A percentile compares a stretch with the other conserved stretches of the same genome.
Evolutionary conservation across 2,113 vertebrate species (phyloP).

Genomic region (zebrafish (Danio rerio)): DNA sequence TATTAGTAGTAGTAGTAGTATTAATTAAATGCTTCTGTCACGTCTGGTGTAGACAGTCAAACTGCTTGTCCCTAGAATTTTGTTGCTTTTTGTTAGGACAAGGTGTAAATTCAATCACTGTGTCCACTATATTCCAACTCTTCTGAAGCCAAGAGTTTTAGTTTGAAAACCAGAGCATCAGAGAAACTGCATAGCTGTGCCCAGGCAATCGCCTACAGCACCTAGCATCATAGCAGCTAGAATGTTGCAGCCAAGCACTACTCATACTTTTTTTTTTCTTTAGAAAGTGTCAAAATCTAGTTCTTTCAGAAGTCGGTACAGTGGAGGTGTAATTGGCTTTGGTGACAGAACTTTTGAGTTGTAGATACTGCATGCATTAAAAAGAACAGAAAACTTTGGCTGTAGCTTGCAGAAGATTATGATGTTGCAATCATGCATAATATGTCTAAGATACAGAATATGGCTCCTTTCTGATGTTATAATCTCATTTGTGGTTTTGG

Average conservation of each 20-base stretch:
- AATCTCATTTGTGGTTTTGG: not conserved
- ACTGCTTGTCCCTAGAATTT: too few relatives aligned
- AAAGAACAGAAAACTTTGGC: not conserved
- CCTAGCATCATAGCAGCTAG: not conserved
- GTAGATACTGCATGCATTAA: not conserved
- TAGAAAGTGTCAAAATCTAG: conserved; percentile 3
- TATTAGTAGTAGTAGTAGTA: too few relatives aligned
- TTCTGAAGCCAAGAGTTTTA: not conserved
- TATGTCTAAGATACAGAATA: not conserved
- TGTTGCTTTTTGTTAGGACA: not conserved
- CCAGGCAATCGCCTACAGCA: not conserved
- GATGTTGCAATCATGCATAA: too few relatives aligned
- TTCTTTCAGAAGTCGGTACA: not conserved
- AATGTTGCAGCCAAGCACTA: not conserved
- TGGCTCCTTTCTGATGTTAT: not conserved
- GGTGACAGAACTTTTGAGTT: not conserved
- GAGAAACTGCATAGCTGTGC: not conserved
- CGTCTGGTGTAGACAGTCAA: too few relatives aligned
- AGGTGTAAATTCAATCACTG: not conserved
- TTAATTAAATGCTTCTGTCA: too few relatives aligned
- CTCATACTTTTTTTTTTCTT: not conserved
- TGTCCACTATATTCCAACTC: not conserved
- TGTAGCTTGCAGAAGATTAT: not conserved
- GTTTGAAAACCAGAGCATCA: not conserved
- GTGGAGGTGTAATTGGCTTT: conserved; percentile 4